Evolutionary conservation across 1,140 invertebrate species (phyloP).

Genomic region (Lasioglossum albipes): DNA sequence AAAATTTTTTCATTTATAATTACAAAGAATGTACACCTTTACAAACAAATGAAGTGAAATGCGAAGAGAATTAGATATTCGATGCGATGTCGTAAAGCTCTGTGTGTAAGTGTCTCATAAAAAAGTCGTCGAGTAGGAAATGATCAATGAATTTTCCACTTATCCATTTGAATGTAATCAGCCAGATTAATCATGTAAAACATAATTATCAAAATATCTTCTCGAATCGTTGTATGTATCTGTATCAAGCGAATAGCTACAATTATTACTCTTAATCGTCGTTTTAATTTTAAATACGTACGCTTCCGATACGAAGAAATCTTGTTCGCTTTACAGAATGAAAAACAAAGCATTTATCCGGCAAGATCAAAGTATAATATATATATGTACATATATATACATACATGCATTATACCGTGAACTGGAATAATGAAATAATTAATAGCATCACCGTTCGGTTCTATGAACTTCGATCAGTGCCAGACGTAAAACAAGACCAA

Average conservation of each 20-base stretch:
- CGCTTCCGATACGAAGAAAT: constrained; percentile 25
- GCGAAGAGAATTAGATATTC: constrained; percentile 57
- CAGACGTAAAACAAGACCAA: constrained; percentile 23
- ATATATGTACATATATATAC: too few relatives aligned
- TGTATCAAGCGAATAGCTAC: not conserved
- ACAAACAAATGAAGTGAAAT: constrained; percentile 66
- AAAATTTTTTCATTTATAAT: constrained; percentile 68
- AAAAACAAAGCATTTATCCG: constrained; percentile 3
- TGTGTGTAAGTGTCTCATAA: constrained; percentile 56
- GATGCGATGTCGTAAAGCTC: constrained; percentile 50
- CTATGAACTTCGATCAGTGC: not conserved
- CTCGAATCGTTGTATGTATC: constrained; percentile 13
- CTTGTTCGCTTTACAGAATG: constrained; percentile 37
- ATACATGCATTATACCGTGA: not conserved
- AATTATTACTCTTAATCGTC: not conserved
- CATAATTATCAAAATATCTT: constrained; percentile 17
- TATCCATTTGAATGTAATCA: constrained; percentile 40
- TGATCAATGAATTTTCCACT: constrained; percentile 11
- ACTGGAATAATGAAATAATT: constrained; percentile 2
- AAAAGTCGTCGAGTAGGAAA: constrained; percentile 48
- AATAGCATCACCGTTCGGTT: not conserved
- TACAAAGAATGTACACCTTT: constrained; percentile 70
- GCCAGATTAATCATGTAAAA: constrained; percentile 28
- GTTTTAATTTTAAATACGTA: not conserved
- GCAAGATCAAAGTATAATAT: not conserved